phyloP scores from a whole-genome alignment of 1,140 invertebrate species.

The Rhyzopertha dominica region DNA sequence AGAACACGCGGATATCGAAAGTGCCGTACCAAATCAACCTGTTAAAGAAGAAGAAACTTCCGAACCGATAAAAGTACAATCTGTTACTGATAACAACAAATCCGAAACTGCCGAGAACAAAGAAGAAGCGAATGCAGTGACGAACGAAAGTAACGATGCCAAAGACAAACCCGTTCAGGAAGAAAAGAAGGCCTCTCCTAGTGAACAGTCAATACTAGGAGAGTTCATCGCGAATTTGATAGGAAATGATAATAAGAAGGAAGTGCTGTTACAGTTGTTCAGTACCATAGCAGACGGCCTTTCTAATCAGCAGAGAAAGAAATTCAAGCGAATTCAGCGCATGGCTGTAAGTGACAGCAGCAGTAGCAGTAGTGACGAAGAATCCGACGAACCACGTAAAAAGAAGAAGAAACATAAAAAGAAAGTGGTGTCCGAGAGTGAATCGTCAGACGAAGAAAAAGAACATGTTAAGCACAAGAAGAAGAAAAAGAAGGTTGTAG shows the following conservation, averaged over 20 bases:
- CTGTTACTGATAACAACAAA: no score
- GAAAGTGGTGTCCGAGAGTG: background rate
- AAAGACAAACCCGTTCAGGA: background rate
- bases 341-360: slow-evolving; percentile 6
- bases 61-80: background rate
- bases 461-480: background rate
- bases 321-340: slow-evolving; percentile 11
- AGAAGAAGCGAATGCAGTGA: background rate
- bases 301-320: slow-evolving; percentile 5
- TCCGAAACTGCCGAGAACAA: no score
- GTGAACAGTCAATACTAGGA: slow-evolving; percentile 28
- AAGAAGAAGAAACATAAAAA: background rate
- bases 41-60: slow-evolving; percentile 9
- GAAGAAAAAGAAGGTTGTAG: background rate
- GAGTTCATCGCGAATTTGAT: slow-evolving; percentile 33
- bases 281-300: slow-evolving; percentile 25
- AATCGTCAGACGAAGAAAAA: no score
- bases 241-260: slow-evolving; percentile 29
- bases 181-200: slow-evolving; percentile 15
- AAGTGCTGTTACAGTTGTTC: slow-evolving; percentile 26
- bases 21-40: no score
- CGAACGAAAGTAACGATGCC: slow-evolving; percentile 8
- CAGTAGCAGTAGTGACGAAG: slow-evolving; percentile 22
- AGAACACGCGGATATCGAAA: no score
- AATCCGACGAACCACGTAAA: background rate